Evolutionary conservation across 37 sponge, comb jelly and placozoan species (phyloP), one percentile per base, ranked within the genome.

Genomic region (Cliona cf. orientalis): DNA sequence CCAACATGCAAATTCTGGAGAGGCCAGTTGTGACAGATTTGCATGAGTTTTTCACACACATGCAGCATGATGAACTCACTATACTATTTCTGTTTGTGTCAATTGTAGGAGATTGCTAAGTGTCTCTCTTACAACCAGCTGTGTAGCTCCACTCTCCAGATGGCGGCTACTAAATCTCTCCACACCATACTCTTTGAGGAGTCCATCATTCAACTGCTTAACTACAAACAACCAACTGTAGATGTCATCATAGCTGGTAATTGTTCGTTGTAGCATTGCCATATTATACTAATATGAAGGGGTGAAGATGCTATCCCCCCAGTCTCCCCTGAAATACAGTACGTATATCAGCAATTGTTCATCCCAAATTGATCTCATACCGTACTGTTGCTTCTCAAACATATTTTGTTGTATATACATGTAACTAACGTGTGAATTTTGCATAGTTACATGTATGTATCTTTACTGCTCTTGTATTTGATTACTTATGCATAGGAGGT

Each of bases 111-210:
- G 1, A 12, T 75, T 25, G 28, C 26, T 41, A 33, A 56, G 34
- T 33, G 62, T n/a, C 35, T 72, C 1, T 64, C 73, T 32, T 86
- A 86, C 63, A 73, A 74, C 0, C 73, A 79, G 21, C 49, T 72
- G 17, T 86, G 86, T 72, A 38, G 45, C 55, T 71, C 71, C 23
- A 28, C 61, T 3, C 28, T 86, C 33, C 80, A 79, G 72, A 25
- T 79, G 33, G 80, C 80, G 3, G 86, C 86, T 23, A 53, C 74
- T 0, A 72, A 64, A 41, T 72, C 80, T 55, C 86, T 86, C 58
- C 72, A 79, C 21, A 62, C 80, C 26, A 53, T 86, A 29, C 57
- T 86, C 39, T 73, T 65, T 32, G 61, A 86, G 34, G 72, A 79
- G 34, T 42, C 55, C 25, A 42, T 66, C 28, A 40, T 79, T 28